These are phyloP conservation scores for Esox lucius DNA, from an alignment of 2,797 vertebrate genomes.

Conservation along the genomic window DNA sequence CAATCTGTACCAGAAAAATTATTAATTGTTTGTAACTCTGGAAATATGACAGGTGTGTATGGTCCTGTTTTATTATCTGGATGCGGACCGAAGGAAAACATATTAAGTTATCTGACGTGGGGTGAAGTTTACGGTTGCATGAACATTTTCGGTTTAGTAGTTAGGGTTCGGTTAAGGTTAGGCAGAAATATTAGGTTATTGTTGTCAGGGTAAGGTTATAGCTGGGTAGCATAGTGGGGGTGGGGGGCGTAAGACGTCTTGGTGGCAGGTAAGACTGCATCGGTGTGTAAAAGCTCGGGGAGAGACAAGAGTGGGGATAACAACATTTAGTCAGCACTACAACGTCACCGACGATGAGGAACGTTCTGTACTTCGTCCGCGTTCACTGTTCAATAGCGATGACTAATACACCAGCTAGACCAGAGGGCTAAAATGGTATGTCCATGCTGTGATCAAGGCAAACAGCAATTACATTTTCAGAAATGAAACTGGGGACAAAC, in stretches of 20 bases:
- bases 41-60: slow-evolving; percentile 66
- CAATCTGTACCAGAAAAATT: slow-evolving; percentile 58
- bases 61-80: too few relatives aligned
- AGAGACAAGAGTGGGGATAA: slow-evolving; percentile 54
- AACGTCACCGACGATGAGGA: slow-evolving; percentile 75
- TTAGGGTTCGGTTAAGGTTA: too few relatives aligned
- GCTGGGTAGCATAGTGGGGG: not conserved
- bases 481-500: not conserved
- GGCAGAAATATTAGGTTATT: too few relatives aligned
- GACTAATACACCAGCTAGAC: slow-evolving; percentile 63
- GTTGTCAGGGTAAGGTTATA: too few relatives aligned
- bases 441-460: not conserved
- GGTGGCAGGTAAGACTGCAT: slow-evolving; percentile 42
- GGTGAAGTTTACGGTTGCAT: too few relatives aligned
- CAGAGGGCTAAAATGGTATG: not conserved
- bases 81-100: slow-evolving; percentile 17
- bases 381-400: slow-evolving; percentile 50
- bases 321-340: slow-evolving; percentile 75
- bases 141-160: too few relatives aligned
- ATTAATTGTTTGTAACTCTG: slow-evolving; percentile 65
- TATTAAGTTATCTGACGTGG: too few relatives aligned
- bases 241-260: slow-evolving; percentile 65
- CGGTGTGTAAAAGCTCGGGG: not conserved
- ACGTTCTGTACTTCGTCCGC: slow-evolving; percentile 66
- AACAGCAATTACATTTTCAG: not conserved